Base-by-base conservation (phyloP, 2,113 vertebrate species). In the Urocynchramus pylzowi region DNA sequence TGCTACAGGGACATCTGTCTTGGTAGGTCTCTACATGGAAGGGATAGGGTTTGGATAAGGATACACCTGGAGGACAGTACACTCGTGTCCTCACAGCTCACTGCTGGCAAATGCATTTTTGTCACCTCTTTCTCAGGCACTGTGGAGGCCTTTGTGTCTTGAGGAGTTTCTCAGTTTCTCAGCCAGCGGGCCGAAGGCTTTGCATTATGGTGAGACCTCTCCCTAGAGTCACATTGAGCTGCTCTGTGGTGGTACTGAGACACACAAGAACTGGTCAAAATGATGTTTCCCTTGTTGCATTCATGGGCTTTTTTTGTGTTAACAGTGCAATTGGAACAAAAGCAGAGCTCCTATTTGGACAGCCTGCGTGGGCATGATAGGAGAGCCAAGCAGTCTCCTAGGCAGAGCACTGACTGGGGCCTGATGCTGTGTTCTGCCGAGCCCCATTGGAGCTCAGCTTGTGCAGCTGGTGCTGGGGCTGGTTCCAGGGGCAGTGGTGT, bases 341-440 rank as follows among this genome's bases (percentile, higher is more conserved):
- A 60, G 19, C 6, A 53, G 83, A 80, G 28, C 24, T 83, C 12
- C 28, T 86, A 77, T 24, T 31, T 2, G 3, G 33, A 65, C 49
- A 84, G 7, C 3, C 12, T 74, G 26, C 0, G 0, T 76, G 44
- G 41, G 24, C 2, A 2, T 2, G 4, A 23, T 4, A 56, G 54
- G 35, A 83, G n/a, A 81, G 41, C 12, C 24, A 31, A 47, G 49
- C 45, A 30, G 7, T 44, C 45, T 44, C 70, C 83, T 52, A 42
- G 65, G 41, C 0, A 1, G 15, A 64, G 33, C 31, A 11, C 26
- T 73, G 65, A 37, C 21, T 1, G 11, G 16, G 23, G 41, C 14
- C 15, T 44, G 28, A n/a, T 61, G 19, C 0, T 10, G 27, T 41
- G 21, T 52, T 53, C 24, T 21, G 8, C 33, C 4, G 9, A 70